phyloP scores from a whole-genome alignment of 2,113 vertebrate genomes.

The Ptilonorhynchus violaceus region DNA sequence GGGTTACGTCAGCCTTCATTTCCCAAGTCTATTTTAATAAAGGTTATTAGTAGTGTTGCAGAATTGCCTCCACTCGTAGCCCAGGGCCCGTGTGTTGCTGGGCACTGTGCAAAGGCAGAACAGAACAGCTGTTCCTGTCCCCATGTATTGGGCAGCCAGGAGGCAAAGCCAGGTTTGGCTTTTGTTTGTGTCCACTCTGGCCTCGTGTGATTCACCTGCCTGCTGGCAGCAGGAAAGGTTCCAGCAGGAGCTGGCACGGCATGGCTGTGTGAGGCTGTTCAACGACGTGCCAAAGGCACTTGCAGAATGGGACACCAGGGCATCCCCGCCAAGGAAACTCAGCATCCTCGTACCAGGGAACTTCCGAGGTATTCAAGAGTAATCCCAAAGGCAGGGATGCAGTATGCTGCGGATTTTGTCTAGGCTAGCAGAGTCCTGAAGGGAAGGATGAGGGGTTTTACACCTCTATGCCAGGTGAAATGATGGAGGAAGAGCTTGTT shows the following conservation, averaged over 20 bases:
- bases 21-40: not conserved
- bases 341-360: fast-evolving
- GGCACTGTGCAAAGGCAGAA: not conserved
- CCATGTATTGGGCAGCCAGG: fast-evolving
- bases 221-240: not conserved
- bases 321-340: fast-evolving
- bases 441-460: not conserved
- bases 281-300: fast-evolving
- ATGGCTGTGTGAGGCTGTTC: not conserved
- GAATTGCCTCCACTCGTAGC: not conserved
- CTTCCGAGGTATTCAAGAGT: not conserved
- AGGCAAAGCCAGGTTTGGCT: not conserved
- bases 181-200: not conserved
- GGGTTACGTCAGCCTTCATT: not conserved
- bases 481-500: fast-evolving
- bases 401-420: fast-evolving
- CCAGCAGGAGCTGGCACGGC: not conserved
- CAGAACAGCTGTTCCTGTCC: not conserved
- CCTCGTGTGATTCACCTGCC: not conserved
- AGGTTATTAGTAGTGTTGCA: not conserved
- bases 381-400: not conserved
- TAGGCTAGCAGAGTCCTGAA: not conserved
- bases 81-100: not conserved
- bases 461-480: fast-evolving
- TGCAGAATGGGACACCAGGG: not conserved